Evolutionary conservation across 2,797 vertebrate genomes (phyloP).

Genomic region (Thripadectes ignobilis): DNA sequence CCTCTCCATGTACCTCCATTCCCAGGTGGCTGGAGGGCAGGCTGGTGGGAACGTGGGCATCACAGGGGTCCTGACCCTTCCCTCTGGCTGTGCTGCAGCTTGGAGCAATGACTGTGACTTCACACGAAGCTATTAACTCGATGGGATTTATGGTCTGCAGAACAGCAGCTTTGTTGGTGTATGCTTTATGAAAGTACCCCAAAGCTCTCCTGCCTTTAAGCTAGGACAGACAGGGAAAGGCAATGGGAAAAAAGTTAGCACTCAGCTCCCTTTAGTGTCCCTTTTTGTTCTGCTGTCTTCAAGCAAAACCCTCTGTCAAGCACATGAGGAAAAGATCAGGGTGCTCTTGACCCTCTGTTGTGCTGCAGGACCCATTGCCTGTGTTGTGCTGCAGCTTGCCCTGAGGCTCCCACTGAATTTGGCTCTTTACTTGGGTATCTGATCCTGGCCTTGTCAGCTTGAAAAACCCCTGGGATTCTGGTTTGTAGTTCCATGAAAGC

Average conservation of each 20-base stretch:
- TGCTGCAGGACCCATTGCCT: background rate
- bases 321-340: background rate
- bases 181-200: no score
- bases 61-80: accelerated
- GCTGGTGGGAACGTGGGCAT: background rate
- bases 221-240: accelerated
- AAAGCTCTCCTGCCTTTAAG: background rate
- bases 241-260: accelerated
- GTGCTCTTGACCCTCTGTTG: background rate
- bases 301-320: accelerated
- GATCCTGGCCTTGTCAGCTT: background rate
- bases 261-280: background rate
- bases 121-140: accelerated
- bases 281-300: background rate
- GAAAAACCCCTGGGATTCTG: background rate
- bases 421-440: background rate
- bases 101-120: background rate
- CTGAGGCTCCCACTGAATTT: background rate
- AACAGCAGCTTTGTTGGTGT: background rate
- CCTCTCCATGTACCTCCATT: accelerated
- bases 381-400: background rate
- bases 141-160: background rate
- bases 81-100: background rate
- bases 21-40: no score
- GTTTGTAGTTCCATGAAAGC: background rate